These are phyloP conservation scores for Lasioglossum marginatum DNA, from an alignment of 2,888 invertebrate genomes.

Conservation along the genomic window DNA sequence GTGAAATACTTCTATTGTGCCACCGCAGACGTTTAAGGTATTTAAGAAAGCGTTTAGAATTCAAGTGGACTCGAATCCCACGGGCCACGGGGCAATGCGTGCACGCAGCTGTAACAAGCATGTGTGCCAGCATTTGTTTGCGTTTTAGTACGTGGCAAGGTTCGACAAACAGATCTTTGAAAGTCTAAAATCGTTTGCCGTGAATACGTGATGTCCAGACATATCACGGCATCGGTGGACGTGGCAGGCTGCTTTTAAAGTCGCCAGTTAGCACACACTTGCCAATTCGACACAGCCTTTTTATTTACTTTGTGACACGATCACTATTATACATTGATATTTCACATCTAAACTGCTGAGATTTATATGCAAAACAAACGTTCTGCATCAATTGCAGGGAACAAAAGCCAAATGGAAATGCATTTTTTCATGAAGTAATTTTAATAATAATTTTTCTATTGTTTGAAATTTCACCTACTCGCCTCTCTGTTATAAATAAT, in stretches of 20 bases:
- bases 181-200: constrained; percentile 6
- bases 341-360: background rate
- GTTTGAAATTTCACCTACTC: too few species aligned
- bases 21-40: background rate
- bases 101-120: constrained; percentile 4
- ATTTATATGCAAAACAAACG: background rate
- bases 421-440: too few species aligned
- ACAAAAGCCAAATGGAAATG: too few species aligned
- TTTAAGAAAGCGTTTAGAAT: background rate
- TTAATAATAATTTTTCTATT: too few species aligned
- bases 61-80: background rate
- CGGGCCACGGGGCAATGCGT: background rate
- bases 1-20: background rate
- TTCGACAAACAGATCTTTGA: constrained; percentile 27
- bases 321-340: background rate
- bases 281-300: background rate
- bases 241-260: background rate
- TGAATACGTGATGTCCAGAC: constrained; percentile 10
- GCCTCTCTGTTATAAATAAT: too few species aligned
- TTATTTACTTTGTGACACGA: background rate
- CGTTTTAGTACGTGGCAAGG: constrained; percentile 36
- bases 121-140: constrained; percentile 32
- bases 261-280: background rate
- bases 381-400: too few species aligned
- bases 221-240: background rate